Percentiles rank a stretch among this genome's conserved stretches.
Evolutionary conservation across 2,113 vertebrate species (phyloP).

Genomic region (Eleginops maclovinus): DNA sequence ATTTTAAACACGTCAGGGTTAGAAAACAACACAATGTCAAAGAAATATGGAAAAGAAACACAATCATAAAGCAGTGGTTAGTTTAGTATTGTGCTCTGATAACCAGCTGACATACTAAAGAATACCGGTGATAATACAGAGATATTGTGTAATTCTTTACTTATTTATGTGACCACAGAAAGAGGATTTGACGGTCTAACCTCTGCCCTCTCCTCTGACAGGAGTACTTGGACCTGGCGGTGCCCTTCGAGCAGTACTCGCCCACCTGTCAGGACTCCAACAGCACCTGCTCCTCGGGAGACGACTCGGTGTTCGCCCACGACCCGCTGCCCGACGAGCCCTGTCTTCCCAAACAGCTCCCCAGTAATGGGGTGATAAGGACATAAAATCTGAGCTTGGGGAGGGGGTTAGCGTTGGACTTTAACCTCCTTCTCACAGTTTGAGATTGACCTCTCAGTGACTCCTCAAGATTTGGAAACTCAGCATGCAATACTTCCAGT

Average conservation of each 20-base stretch:
- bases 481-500: slow-evolving; percentile 75
- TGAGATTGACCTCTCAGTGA: slow-evolving; percentile 45
- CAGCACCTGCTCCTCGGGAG: slow-evolving; percentile 96
- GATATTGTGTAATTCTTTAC: background rate
- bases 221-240: slow-evolving; percentile 93
- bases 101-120: background rate
- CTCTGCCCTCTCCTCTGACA: slow-evolving; percentile 55
- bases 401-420: slow-evolving; percentile 9
- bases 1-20: too few species aligned
- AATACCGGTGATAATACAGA: background rate
- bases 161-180: background rate
- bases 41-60: background rate
- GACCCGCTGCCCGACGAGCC: slow-evolving; percentile 92
- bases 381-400: slow-evolving; percentile 80
- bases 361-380: slow-evolving; percentile 84
- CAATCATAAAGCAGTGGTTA: background rate
- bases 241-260: slow-evolving; percentile 97
- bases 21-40: background rate
- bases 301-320: slow-evolving; percentile 96
- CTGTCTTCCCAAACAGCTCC: slow-evolving; percentile 88
- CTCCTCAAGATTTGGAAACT: slow-evolving; percentile 47
- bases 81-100: background rate
- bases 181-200: slow-evolving; percentile 23
- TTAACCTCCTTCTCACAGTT: slow-evolving; percentile 30
- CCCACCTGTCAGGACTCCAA: slow-evolving; percentile 94